phyloP scores from a whole-genome alignment of 2,797 vertebrate species.

The Semotilus atromaculatus region DNA sequence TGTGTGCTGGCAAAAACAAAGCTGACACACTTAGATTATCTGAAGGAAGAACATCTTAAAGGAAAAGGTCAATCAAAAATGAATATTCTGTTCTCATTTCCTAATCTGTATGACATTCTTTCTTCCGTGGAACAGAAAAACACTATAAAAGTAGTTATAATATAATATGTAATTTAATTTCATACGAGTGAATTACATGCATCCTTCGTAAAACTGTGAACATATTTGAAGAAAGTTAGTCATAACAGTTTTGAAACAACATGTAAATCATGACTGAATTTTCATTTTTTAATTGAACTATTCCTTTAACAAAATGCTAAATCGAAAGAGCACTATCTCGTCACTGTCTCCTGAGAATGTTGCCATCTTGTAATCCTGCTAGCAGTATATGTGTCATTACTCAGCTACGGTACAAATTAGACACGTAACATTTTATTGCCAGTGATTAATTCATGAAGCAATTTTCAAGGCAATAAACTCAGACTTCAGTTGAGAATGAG shows the following conservation, averaged over 20 bases:
- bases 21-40: neutral
- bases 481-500: constrained; percentile 46
- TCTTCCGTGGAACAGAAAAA: neutral
- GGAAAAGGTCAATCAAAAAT: neutral
- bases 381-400: constrained; percentile 48
- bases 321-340: neutral
- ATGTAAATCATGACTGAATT: neutral
- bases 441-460: constrained; percentile 68
- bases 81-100: neutral
- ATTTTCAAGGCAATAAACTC: constrained; percentile 56
- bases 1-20: neutral
- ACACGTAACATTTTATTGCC: constrained; percentile 63
- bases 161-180: neutral
- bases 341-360: constrained; percentile 25
- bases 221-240: neutral
- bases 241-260: neutral
- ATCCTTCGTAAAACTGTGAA: neutral
- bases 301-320: neutral
- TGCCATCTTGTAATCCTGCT: constrained; percentile 10
- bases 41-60: neutral
- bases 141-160: neutral
- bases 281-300: neutral
- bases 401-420: constrained; percentile 63
- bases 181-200: neutral
- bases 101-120: neutral